Percentiles rank a stretch among this genome's conserved stretches.
Evolutionary conservation across 2,888 invertebrate species (phyloP).

Genomic region (Hybos culiciformis): DNA sequence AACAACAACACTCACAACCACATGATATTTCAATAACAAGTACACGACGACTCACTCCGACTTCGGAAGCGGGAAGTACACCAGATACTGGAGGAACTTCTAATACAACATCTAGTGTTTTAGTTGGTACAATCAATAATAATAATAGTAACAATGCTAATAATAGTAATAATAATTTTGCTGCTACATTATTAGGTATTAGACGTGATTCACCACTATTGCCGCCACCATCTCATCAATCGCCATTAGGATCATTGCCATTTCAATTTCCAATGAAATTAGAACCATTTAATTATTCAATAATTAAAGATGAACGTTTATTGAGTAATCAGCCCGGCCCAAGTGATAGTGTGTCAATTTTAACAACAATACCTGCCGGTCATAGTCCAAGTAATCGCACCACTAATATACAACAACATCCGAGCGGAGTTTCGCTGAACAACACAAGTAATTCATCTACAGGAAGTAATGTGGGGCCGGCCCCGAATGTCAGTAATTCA

Average conservation of each 20-base stretch:
- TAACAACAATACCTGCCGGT: not conserved
- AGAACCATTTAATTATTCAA: not conserved
- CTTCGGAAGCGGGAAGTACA: not conserved
- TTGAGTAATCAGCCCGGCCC: conserved; percentile 5
- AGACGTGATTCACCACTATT: conserved; percentile 15
- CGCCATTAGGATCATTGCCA: conserved; percentile 16
- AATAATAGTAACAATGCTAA: no score
- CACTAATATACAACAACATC: no score
- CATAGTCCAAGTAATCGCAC: not conserved
- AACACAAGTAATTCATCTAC: no score
- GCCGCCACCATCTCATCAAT: conserved; percentile 14
- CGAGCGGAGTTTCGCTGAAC: no score
- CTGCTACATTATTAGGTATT: conserved; percentile 16
- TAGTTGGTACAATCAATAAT: no score
- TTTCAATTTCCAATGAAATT: not conserved
- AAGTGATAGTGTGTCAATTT: conserved; percentile 4
- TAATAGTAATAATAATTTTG: no score
- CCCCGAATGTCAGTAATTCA: no score
- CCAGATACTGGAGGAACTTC: no score
- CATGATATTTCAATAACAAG: not conserved
- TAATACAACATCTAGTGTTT: no score
- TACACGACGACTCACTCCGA: not conserved
- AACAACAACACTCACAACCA: conserved; percentile 6
- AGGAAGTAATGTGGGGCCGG: no score
- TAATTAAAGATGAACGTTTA: not conserved